Percentiles rank a stretch among this genome's conserved stretches.
phyloP scores from a whole-genome alignment of 2,113 vertebrate species.

The Zeus faber region DNA sequence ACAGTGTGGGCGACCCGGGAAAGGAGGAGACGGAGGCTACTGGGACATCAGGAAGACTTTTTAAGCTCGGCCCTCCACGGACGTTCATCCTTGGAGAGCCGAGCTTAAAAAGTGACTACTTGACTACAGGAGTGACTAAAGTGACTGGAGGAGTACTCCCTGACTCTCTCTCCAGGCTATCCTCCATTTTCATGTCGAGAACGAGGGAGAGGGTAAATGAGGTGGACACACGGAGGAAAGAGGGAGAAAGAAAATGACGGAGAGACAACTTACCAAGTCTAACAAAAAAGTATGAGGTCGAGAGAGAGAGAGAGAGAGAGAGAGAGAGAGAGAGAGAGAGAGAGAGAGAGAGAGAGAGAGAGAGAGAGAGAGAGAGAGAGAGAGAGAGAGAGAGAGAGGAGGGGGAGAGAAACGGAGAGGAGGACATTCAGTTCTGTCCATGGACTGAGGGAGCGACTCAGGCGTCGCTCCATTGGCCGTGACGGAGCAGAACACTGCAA shows the following conservation, averaged over 20 bases:
- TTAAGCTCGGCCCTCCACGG: slow-evolving; percentile 43
- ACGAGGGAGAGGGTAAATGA: too few species aligned
- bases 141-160: too few species aligned
- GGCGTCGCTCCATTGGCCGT: slow-evolving; percentile 68
- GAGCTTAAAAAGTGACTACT: too few species aligned
- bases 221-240: neutral
- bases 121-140: too few species aligned
- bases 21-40: slow-evolving; percentile 24
- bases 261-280: too few species aligned
- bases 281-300: too few species aligned
- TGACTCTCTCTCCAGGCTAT: neutral
- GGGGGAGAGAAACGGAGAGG: slow-evolving; percentile 37
- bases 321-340: neutral
- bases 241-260: neutral
- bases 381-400: neutral
- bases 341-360: too few species aligned
- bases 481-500: slow-evolving; percentile 64
- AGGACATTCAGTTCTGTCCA: slow-evolving; percentile 45
- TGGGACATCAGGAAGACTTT: slow-evolving; percentile 51
- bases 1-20: slow-evolving; percentile 20
- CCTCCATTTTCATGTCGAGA: too few species aligned
- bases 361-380: too few species aligned
- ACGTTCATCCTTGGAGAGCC: too few species aligned
- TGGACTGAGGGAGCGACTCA: slow-evolving; percentile 53
- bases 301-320: neutral